Base-by-base conservation (phyloP, 2,888 invertebrate species). In the Aporophyla nigra region DNA sequence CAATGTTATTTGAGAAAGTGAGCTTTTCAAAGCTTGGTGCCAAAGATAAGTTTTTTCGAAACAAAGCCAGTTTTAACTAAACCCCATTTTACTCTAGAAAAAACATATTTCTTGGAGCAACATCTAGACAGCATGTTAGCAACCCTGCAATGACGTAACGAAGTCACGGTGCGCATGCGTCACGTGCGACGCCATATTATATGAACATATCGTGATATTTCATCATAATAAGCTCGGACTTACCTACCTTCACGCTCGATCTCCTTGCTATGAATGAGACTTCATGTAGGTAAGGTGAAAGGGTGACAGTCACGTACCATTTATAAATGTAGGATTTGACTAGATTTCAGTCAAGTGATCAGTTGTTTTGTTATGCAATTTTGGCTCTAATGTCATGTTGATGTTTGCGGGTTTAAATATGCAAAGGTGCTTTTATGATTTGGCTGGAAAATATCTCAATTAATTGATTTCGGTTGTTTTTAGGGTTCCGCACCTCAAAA, bases 101-200 rank as follows among this genome's bases (percentile, higher is more conserved):
- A 51, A 66, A 53, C 14, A 14, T 21, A 33, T 33, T 33, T n/a
- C n/a, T n/a, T n/a, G n/a, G n/a, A n/a, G 54, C 27, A 12, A n/a
- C 9, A 4, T 16, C 5, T 58, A 27, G 19, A 24, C 51, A 67
- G n/a, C 0, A 6, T 16, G n/a, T n/a, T 72, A 75, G 33, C 83
- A 85, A 58, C 84, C 78, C 82, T 78, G 49, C 6, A 71, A 74
- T 90, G 88, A 90, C 86, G 87, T 87, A 88, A 90, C 82, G 56
- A 86, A 86, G 84, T 85, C 87, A 86, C 84, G 86, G 80, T 84
- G 86, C 80, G 82, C 84, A 82, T 76, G 76, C 87, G 84, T 85
- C 88, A 86, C 85, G 88, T 87, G 84, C 84, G 61, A 78, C 72
- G 82, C 80, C 74, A 74, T 74, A 71, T 86, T 80, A 79, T 85